Evolutionary conservation across 2,888 invertebrate species (phyloP), one percentile per base, ranked within the genome.

Genomic region (Megaustenia siamemsis): DNA sequence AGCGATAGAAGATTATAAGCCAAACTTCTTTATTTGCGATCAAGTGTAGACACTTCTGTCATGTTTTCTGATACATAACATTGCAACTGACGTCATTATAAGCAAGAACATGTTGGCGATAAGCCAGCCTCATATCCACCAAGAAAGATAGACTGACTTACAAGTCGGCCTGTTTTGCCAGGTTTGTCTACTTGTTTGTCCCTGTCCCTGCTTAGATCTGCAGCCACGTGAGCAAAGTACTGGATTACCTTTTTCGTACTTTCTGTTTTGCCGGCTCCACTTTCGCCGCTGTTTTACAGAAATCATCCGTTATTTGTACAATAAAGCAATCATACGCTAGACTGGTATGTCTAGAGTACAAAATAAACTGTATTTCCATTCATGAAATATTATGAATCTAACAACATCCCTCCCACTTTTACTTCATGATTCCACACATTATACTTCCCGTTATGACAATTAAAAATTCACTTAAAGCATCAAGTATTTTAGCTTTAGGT

Each of bases 231-330:
- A 79, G 95, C 95, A 96, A 99, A 99, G 96, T 99, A 99, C 94
- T 98, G 97, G 96, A 99, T 99, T 96, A 99, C 99, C 95, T 99
- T 99, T 96, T 99, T 99, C 96, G 99, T 99, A 97, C 99, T 99
- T 95, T 99, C 99, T 96, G 99, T 99, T 96, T 99, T 99, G 95
- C 98, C 99, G 95, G 99, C 99, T 96, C 99, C 99, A 96, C 97
- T 98, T 95, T 98, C 98, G 94, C 98, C 98, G 95, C 97, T 97
- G 86, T 53, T 68, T 10, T 73, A 5, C 45, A 32, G 32, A 49
- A 45, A 83, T 24, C 1, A 73, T 73, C 1, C 32, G 21, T 73
- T 49, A 73, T 5, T 28, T 28, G 12, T 49, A 32, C 15, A 73
- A n/a, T n/a, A n/a, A n/a, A n/a, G n/a, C n/a, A n/a, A n/a, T n/a